Base-by-base conservation (phyloP, 2,888 invertebrate genomes). In the Ypsolopha scabrella region DNA sequence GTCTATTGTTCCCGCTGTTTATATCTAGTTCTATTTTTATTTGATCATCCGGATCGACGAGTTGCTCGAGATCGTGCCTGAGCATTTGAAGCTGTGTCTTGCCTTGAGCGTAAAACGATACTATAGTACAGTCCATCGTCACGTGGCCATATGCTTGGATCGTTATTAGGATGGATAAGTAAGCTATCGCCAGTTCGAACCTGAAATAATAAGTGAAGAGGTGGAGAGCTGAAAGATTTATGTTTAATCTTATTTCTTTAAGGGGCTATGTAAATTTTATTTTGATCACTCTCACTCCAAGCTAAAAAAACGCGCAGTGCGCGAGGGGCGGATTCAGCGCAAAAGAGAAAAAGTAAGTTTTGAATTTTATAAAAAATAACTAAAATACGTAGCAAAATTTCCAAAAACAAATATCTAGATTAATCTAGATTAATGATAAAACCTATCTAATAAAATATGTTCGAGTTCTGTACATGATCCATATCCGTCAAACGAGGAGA, bases 91-190 rank as follows among this genome's bases (percentile, higher is more conserved):
- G 65, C 57, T 83, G 83, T 13, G 67, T 68, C 55, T 67, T 72
- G 14, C 71, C 73, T 63, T 78, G 79, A 0, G 74, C 66, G 56
- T 72, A 80, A 47, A 82, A 75, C 6, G 73, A 66, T 2, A 77
- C 75, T 9, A 83, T 75, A 2, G 75, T 78, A 48, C 80, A 80
- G 51, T 83, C 82, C 75, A 80, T 68, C 6, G 80, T 77, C 1
- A 72, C 72, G 53, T 80, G 72, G 0, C 73, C 80, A 50, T 68
- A 77, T 0, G 67, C 83, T 69, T 80, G 80, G 8, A 72, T 53
- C 8, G 64, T 65, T 56, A 79, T 70, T 13, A 70, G 51, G 13
- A 74, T 54, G 6, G 64, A 62, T 68, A 77, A 72, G 55, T 75
- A 80, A 2, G 66, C 57, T 33, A 69, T 54, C 0, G 67, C 67